Evolutionary conservation across 2,888 invertebrate species (phyloP).

Genomic region (Rotaria magnacalcarata): DNA sequence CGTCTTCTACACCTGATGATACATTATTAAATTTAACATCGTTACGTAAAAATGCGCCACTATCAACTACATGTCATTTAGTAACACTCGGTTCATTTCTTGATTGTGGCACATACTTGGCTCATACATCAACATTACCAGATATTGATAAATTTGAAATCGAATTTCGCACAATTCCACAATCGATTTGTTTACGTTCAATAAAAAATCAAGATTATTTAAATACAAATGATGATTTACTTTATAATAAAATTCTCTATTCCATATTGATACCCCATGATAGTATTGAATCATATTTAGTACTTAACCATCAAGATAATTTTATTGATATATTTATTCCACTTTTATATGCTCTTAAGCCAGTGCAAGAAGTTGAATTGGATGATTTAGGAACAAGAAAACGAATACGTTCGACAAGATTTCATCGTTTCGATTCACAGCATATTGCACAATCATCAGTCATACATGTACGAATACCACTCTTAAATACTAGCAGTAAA

Average conservation of each 20-base stretch:
- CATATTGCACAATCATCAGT: conserved; percentile 12
- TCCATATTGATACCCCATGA: background rate
- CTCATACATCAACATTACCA: background rate
- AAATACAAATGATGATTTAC: background rate
- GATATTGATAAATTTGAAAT: conserved; percentile 32
- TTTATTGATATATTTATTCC: conserved; percentile 23
- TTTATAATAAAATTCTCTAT: conserved; percentile 23
- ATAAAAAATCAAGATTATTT: background rate
- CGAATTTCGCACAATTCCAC: conserved; percentile 13
- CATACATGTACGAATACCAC: conserved; percentile 15
- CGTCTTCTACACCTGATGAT: too few relatives aligned
- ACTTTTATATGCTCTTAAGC: background rate
- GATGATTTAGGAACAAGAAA: conserved; percentile 22
- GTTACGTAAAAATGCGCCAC: background rate
- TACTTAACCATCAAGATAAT: conserved; percentile 15
- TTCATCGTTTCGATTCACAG: conserved; percentile 11
- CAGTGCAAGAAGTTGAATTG: conserved; percentile 23
- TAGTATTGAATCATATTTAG: background rate
- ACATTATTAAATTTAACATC: background rate
- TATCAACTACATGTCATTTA: background rate
- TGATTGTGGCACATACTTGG: conserved; percentile 3
- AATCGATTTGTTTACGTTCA: background rate
- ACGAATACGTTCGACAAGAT: conserved; percentile 17
- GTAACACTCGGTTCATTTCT: conserved; percentile 15
- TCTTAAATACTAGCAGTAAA: conserved; percentile 2